A percentile compares a stretch with the other conserved stretches of the same genome.
Conservation (phyloP, 1,140 invertebrate genomes). For the Berghia stephanieae region DNA sequence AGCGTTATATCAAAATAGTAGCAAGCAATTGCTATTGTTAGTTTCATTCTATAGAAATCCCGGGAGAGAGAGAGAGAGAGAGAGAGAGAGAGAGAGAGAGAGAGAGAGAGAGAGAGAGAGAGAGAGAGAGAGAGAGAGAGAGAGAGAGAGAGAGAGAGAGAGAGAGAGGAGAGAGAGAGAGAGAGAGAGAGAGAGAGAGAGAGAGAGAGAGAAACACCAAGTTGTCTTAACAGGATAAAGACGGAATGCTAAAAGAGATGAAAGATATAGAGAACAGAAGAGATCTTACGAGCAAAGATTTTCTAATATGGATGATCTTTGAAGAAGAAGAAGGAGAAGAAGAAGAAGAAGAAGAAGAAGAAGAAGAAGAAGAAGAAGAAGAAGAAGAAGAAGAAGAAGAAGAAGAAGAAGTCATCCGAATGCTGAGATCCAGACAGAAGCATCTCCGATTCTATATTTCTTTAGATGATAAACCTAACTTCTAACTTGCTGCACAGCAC, state of each 20-base stretch:
- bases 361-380: too few relatives aligned
- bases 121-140: constrained; percentile 1
- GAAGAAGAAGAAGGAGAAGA: neutral
- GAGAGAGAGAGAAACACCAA: neutral
- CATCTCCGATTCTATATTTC: too few relatives aligned
- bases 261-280: neutral
- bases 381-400: too few relatives aligned
- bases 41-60: too few relatives aligned
- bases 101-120: neutral
- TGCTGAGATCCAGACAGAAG: too few relatives aligned
- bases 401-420: too few relatives aligned
- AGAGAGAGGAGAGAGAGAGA: neutral
- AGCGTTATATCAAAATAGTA: too few relatives aligned
- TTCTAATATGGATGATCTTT: neutral
- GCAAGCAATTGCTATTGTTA: too few relatives aligned
- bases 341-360: neutral
- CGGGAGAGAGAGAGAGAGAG: too few relatives aligned
- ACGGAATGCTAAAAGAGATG: neutral
- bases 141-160: constrained; percentile 12
- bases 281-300: neutral
- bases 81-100: neutral
- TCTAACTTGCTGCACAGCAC: too few relatives aligned
- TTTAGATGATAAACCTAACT: too few relatives aligned
- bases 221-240: neutral
- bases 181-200: neutral